A percentile compares a stretch with the other conserved stretches of the same genome.
Conservation (phyloP, 1,140 invertebrate genomes). For the Drosophila athabasca region DNA sequence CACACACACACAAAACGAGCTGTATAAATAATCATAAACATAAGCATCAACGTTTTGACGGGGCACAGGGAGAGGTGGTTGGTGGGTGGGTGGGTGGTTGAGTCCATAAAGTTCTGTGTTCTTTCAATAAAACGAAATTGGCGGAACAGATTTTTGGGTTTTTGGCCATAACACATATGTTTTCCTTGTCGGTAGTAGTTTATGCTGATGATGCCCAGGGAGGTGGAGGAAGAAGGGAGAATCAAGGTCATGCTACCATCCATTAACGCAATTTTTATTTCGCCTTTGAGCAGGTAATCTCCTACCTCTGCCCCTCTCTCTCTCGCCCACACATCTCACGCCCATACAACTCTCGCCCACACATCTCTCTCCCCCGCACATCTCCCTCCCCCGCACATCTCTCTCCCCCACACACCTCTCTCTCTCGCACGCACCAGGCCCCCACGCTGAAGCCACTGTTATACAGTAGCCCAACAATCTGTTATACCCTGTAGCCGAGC, state of each 20-base stretch:
- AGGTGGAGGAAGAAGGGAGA: neutral
- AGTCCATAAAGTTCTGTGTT: constrained; percentile 22
- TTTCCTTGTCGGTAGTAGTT: constrained; percentile 17
- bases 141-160: constrained; percentile 18
- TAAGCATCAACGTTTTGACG: constrained; percentile 38
- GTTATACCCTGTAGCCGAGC: too few species aligned
- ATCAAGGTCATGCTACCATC: constrained; percentile 30
- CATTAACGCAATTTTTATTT: constrained; percentile 49
- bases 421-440: too few species aligned
- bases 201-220: constrained; percentile 35
- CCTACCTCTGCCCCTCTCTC: constrained; percentile 1
- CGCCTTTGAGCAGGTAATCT: constrained; percentile 41
- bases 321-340: neutral
- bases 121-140: constrained; percentile 59
- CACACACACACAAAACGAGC: constrained; percentile 34
- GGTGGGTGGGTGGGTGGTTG: too few species aligned
- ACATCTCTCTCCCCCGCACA: too few species aligned
- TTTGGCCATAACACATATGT: constrained; percentile 29
- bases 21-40: constrained; percentile 74
- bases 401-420: too few species aligned
- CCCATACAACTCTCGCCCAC: too few species aligned
- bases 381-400: neutral
- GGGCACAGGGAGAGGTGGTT: too few species aligned
- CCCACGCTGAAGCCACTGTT: too few species aligned
- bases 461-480: too few species aligned